Evolutionary conservation across 2,797 vertebrate genomes (phyloP).

Genomic region (Eospalax fontanierii): DNA sequence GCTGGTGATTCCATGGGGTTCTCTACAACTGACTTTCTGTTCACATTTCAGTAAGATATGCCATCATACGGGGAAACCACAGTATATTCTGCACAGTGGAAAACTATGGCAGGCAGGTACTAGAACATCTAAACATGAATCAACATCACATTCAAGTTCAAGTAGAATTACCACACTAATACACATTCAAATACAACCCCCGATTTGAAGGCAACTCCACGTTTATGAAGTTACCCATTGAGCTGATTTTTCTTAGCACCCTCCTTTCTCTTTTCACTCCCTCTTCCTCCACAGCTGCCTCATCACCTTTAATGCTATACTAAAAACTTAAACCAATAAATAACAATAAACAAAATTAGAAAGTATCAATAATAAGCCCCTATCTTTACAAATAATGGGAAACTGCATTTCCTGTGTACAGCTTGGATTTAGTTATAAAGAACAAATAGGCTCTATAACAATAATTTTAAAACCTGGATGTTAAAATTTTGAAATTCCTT

Average conservation of each 20-base stretch:
- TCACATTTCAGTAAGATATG: not conserved
- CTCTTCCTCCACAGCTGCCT: not conserved
- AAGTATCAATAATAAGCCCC: not conserved
- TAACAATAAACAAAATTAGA: constrained; percentile 13
- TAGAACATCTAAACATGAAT: not conserved
- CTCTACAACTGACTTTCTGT: not conserved
- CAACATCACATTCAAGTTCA: not conserved
- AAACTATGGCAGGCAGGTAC: not conserved
- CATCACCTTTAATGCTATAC: not conserved
- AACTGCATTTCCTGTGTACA: not conserved
- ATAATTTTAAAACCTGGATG: not conserved
- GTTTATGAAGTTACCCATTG: not conserved
- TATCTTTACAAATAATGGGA: constrained; percentile 10
- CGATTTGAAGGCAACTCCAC: not conserved
- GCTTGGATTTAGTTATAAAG: not conserved
- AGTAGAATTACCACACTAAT: not conserved
- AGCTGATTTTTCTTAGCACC: not conserved
- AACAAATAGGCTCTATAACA: constrained; percentile 3
- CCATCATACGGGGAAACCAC: rapidly evolving
- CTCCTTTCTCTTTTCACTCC: too few species aligned
- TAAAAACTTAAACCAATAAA: constrained; percentile 12
- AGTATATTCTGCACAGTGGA: not conserved
- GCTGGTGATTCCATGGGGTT: not conserved
- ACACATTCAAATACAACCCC: not conserved
- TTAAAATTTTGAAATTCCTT: constrained; percentile 41